Percentiles rank a stretch among this genome's conserved stretches.
Conservation (phyloP, 2,113 vertebrate species). For the Copsychus sechellarum region DNA sequence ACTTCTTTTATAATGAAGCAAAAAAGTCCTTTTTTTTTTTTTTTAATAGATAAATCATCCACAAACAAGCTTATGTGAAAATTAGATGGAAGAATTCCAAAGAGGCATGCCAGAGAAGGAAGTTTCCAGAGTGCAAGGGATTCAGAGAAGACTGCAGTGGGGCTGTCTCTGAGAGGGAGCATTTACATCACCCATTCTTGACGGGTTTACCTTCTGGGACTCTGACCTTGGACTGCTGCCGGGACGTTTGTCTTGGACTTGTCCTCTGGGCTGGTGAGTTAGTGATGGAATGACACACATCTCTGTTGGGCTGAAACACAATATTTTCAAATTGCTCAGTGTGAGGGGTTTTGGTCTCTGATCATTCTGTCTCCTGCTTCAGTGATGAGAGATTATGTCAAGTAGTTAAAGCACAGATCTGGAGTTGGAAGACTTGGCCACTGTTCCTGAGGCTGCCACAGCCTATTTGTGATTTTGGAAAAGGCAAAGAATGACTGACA, state of each 20-base stretch:
- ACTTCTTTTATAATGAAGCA: background rate
- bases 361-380: background rate
- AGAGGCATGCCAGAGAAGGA: slow-evolving; percentile 36
- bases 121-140: background rate
- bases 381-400: slow-evolving; percentile 14
- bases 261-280: slow-evolving; percentile 22
- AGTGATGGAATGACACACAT: background rate
- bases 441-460: background rate
- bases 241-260: background rate
- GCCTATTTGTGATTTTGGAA: background rate
- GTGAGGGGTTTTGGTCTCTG: background rate
- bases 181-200: background rate
- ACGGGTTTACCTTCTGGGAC: background rate
- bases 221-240: background rate
- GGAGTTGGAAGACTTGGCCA: background rate
- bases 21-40: background rate
- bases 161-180: background rate
- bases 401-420: background rate
- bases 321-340: background rate
- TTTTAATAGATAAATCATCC: background rate
- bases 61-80: slow-evolving; percentile 18
- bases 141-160: slow-evolving; percentile 19
- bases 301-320: background rate
- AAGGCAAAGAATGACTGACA: background rate
- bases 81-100: background rate